A percentile compares a stretch with the other conserved stretches of the same genome.
Evolutionary conservation across 2,113 vertebrate species (phyloP).

Genomic region (Solenodon paradoxus): DNA sequence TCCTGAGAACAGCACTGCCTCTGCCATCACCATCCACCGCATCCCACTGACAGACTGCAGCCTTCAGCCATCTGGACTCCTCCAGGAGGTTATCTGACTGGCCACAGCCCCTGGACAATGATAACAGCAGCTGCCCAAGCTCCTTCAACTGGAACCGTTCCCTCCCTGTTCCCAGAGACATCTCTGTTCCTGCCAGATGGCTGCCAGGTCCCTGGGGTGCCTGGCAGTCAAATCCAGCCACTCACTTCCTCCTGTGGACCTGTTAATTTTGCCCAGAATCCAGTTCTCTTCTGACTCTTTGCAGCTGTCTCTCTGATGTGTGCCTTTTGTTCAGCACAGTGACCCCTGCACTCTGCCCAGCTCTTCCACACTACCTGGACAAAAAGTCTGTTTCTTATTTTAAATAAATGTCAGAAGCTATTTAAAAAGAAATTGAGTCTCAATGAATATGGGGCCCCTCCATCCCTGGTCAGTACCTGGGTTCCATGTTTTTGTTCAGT

Average conservation of each 20-base stretch:
- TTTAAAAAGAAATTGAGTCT: background rate
- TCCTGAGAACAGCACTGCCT: too few relatives aligned
- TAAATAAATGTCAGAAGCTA: slow-evolving; percentile 36
- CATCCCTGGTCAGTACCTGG: background rate
- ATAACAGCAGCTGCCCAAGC: background rate
- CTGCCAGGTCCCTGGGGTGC: background rate
- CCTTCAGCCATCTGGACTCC: too few relatives aligned
- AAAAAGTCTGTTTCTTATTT: background rate
- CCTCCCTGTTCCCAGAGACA: background rate
- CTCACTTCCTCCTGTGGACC: background rate
- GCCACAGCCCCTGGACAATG: too few relatives aligned
- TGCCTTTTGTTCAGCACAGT: slow-evolving; percentile 27
- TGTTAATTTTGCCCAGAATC: background rate
- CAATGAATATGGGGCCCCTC: background rate
- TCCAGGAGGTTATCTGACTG: too few relatives aligned
- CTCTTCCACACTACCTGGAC: slow-evolving; percentile 13
- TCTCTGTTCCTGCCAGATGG: background rate
- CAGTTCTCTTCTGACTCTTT: background rate
- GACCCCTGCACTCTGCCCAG: background rate
- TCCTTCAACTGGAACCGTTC: background rate
- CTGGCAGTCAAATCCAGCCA: background rate
- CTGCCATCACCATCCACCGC: too few relatives aligned
- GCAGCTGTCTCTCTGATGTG: slow-evolving; percentile 15
- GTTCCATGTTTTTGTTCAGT: background rate
- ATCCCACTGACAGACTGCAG: too few relatives aligned